phyloP scores from a whole-genome alignment of 2,797 vertebrate species.

The Falco berigora region DNA sequence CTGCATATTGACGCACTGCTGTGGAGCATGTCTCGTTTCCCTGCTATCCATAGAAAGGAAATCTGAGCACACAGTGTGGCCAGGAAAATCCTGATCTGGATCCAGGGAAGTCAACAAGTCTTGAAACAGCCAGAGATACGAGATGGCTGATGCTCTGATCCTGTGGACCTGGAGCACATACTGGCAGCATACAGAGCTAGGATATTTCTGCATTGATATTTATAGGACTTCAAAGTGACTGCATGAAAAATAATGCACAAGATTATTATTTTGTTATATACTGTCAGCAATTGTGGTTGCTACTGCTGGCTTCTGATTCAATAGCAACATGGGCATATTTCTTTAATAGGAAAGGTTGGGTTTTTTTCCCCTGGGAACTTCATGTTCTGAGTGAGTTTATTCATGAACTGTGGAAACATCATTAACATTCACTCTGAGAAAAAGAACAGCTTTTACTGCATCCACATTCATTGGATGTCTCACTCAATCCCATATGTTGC shows the following conservation, averaged over 20 bases:
- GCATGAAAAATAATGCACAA: neutral
- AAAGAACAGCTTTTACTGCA: slow-evolving; percentile 42
- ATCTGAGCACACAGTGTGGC: neutral
- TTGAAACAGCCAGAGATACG: neutral
- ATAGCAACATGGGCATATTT: neutral
- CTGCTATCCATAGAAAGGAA: neutral
- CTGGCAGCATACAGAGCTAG: neutral
- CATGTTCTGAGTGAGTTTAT: slow-evolving; percentile 17
- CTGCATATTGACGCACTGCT: neutral
- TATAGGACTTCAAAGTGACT: neutral
- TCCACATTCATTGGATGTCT: slow-evolving; percentile 22
- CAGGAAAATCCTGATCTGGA: neutral
- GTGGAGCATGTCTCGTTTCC: neutral
- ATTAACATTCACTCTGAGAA: slow-evolving; percentile 51
- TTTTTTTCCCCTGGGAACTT: neutral
- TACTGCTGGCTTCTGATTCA: neutral
- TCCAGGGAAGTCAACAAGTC: neutral
- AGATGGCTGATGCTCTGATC: neutral
- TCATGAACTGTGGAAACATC: slow-evolving; percentile 5
- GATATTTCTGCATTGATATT: neutral
- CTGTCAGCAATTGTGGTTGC: neutral
- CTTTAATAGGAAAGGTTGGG: neutral
- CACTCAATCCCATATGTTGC: slow-evolving; percentile 12
- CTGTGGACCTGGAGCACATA: neutral
- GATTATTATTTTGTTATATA: neutral